Base-by-base conservation (phyloP, 2,113 vertebrate species). In the Mungos mungo region DNA sequence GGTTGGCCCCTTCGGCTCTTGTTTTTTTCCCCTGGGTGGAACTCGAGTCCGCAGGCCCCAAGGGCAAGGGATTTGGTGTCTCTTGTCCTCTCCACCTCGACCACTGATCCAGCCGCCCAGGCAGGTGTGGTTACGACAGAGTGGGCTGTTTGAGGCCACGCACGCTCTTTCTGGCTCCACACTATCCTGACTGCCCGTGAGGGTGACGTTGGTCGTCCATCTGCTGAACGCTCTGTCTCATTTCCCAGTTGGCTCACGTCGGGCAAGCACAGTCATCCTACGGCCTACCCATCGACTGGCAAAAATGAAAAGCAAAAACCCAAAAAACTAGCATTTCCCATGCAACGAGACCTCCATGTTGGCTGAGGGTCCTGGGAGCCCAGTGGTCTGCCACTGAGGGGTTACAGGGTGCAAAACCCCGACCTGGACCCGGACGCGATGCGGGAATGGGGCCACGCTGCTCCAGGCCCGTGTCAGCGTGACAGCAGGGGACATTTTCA, bases 401-500 rank as follows among this genome's bases (percentile, higher is more conserved):
- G 57, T 23, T 60, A 19, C 7, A 35, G 35, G 35, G 13, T 16
- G 14, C 3, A 29, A 35, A 79, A 11, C 27, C 33, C 18, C 10
- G 2, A 33, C 65, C n/a, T 21, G 45, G 13, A 35, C n/a, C 8
- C n/a, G 15, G 0, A 12, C 33, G 13, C 21, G 18, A 16, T 14
- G 41, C 0, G 13, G 72, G 31, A 18, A 65, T 1, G 33, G 25
- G 5, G 2, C 76, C 13, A 1, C 15, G 16, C 4, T 21, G 54
- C 54, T 57, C 29, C 16, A 12, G 7, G 0, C 14, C 19, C 10
- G 5, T 3, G 2, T 2, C 47, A 15, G 16, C 0, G 0, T 19
- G 8, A 29, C 41, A 0, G 31, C 66, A 47, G 1, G 0, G 7
- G 79, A 19, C 0, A 0, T 65, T 71, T 18, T 0, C 0, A 1